Base-by-base conservation (phyloP, 2,888 invertebrate species). In the Melitaea athalia region DNA sequence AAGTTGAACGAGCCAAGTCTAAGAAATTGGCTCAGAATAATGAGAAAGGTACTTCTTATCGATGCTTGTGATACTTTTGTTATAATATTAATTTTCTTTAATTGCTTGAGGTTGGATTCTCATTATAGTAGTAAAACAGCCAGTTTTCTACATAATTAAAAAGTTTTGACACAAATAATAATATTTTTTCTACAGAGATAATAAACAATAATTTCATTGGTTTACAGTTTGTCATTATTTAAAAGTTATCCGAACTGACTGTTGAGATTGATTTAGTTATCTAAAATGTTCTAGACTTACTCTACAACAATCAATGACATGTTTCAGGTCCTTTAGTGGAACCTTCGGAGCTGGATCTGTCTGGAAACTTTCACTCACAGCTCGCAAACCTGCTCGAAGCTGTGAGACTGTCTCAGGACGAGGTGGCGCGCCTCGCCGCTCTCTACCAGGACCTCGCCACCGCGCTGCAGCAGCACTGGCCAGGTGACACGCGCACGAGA, bases 391-490 rank as follows among this genome's bases (percentile, higher is more conserved):
- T 94, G 17, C 76, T 91, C 73, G 71, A 77, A 0, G 79, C 77
- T 7, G 83, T 94, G 59, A 85, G 93, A 3, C 85, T 91, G 59
- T 84, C 86, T 10, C 84, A 84, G 68, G 82, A 85, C 64, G 82
- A 87, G 65, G 85, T 87, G 10, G 68, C 74, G n/a, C 77, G 76
- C 11, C 85, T 92, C 67, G 75, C 81, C 55, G 47, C 63, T 31
- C 84, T 94, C 15, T 94, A 93, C 75, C 64, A 70, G 0, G 93
- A 94, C 79, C 73, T 94, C 33, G 87, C 91, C 78, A 53, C 47
- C 0, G 82, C 80, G 6, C 77, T 94, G 68, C 83, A 81, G 68
- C 66, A 70, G 5, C 75, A 76, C 45, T 24, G 24, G 24, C 24
- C 24, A 24, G 24, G 24, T 24, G 24, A n/a, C n/a, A n/a, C n/a